Percentiles rank a stretch among this genome's conserved stretches.
Evolutionary conservation across 92 coral and sea anemone species (phyloP).

Genomic region (Heliopora coerulea): DNA sequence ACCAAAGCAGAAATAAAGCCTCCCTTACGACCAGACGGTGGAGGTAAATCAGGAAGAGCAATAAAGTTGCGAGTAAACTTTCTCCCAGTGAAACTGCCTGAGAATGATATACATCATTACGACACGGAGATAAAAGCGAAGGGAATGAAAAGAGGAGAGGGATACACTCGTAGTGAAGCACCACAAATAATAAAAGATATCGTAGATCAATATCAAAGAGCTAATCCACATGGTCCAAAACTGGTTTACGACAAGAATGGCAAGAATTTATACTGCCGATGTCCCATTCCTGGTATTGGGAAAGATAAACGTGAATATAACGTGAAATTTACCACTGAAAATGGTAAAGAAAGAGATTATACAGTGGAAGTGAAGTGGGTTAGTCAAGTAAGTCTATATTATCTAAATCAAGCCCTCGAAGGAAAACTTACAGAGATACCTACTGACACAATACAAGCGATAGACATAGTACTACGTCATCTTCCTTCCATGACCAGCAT

Average conservation of each 20-base stretch:
- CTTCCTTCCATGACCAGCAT: conserved; percentile 23
- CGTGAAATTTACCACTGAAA: neutral
- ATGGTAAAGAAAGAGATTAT: neutral
- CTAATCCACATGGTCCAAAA: neutral
- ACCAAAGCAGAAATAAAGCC: neutral
- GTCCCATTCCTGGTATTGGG: neutral
- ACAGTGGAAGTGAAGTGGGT: conserved; percentile 68
- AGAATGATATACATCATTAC: neutral
- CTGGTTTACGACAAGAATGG: conserved; percentile 1
- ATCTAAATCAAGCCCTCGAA: conserved; percentile 33
- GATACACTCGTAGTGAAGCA: neutral
- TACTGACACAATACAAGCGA: conserved; percentile 26
- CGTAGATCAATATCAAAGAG: neutral
- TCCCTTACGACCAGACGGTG: conserved; percentile 1
- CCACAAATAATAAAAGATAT: neutral
- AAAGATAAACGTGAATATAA: neutral
- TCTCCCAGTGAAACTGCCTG: neutral
- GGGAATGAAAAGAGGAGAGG: neutral
- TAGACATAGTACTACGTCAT: conserved; percentile 36
- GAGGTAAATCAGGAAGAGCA: neutral
- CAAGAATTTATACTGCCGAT: neutral
- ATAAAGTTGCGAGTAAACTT: conserved; percentile 7
- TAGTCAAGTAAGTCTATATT: conserved; percentile 51
- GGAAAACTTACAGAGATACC: conserved; percentile 19
- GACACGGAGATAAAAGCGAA: conserved; percentile 2